Conservation (phyloP, 2,797 vertebrate species). For the Choloepus didactylus region DNA sequence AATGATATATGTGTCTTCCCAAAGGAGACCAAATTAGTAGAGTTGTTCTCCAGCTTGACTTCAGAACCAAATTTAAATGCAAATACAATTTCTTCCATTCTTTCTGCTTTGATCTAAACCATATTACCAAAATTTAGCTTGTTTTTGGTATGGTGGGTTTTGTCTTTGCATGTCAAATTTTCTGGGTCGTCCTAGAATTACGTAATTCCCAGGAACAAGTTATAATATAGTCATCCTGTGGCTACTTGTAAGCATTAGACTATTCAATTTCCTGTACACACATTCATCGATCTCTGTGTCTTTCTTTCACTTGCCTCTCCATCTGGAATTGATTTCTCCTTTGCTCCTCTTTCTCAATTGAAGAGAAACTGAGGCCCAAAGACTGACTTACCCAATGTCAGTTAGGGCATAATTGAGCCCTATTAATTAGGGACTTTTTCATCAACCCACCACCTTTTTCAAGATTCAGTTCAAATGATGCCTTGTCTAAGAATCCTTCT, state of each 20-base stretch:
- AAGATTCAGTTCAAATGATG: not conserved
- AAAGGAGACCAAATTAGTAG: not conserved
- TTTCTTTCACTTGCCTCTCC: not conserved
- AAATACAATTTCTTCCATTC: not conserved
- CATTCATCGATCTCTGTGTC: not conserved
- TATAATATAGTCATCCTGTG: not conserved
- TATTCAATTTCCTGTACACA: fast-evolving
- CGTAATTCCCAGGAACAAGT: not conserved
- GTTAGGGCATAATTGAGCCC: not conserved
- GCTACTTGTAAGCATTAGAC: not conserved
- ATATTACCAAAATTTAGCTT: not conserved
- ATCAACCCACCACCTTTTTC: not conserved
- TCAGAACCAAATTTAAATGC: slow-evolving; percentile 32
- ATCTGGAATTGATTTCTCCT: not conserved
- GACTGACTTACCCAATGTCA: not conserved
- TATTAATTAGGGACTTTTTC: not conserved
- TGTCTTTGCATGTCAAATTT: not conserved
- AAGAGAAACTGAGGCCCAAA: not conserved
- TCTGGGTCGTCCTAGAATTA: not conserved
- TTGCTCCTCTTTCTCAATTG: not conserved
- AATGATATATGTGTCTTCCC: not conserved
- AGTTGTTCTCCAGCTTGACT: not conserved
- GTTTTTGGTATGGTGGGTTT: not conserved
- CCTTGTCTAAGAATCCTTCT: not conserved
- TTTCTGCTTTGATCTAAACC: slow-evolving; percentile 28